Conservation (phyloP, 2,113 vertebrate genomes). For the Pseudorectes ferrugineus region DNA sequence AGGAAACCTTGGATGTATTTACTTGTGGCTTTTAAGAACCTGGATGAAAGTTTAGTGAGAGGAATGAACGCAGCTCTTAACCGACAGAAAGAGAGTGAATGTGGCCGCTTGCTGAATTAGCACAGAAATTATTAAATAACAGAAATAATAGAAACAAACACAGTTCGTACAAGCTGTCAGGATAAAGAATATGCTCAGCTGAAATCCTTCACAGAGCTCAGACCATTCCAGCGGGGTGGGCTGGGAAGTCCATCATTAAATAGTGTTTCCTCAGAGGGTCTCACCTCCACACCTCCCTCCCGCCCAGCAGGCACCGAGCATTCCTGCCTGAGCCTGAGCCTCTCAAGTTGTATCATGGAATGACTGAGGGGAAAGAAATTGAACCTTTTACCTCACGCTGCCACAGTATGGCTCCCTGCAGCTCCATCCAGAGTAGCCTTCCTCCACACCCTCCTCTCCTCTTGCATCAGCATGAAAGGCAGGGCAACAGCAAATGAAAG, state of each 20-base stretch:
- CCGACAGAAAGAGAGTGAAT: too few relatives aligned
- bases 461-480: neutral
- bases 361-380: neutral
- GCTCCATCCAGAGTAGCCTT: neutral
- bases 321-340: neutral
- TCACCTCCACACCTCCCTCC: neutral
- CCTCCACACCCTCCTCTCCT: neutral
- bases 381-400: neutral
- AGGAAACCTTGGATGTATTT: neutral
- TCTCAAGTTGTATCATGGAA: accelerated
- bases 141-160: neutral
- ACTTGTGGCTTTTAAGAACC: neutral
- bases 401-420: neutral
- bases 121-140: neutral
- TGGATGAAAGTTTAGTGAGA: neutral
- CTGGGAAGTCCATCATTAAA: neutral
- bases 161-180: neutral
- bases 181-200: neutral
- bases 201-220: neutral
- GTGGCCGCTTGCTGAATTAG: accelerated
- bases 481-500: neutral
- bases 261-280: neutral
- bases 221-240: neutral
- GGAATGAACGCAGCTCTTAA: neutral
- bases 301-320: accelerated